Conservation (phyloP, 2,113 vertebrate species). For the Mastomys coucha region DNA sequence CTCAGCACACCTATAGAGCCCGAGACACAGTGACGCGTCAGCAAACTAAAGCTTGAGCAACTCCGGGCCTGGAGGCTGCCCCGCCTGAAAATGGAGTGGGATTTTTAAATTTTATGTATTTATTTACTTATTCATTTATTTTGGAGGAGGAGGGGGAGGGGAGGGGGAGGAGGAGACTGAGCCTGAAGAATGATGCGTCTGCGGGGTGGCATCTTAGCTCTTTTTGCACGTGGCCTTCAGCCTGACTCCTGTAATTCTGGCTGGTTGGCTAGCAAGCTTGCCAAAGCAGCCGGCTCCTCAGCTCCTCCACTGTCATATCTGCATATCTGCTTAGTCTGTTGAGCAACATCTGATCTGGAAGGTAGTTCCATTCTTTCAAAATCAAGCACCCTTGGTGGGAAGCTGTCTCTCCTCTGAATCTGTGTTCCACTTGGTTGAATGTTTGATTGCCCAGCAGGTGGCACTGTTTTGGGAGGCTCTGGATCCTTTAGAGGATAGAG, state of each 20-base stretch:
- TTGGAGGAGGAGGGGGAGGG: conserved; percentile 20
- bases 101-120: not conserved
- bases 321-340: not conserved
- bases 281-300: not conserved
- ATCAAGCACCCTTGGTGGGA: not conserved
- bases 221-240: conserved; percentile 43
- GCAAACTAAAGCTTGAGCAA: conserved; percentile 53
- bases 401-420: not conserved
- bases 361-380: conserved; percentile 32
- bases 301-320: not conserved
- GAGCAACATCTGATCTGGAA: conserved; percentile 37
- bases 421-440: not conserved
- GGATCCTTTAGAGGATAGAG: too few relatives aligned
- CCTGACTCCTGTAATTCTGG: not conserved
- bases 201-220: conserved; percentile 72
- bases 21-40: not conserved
- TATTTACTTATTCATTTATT: too few relatives aligned
- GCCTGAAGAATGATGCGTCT: conserved; percentile 56
- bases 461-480: not conserved
- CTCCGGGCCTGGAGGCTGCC: conserved; percentile 24
- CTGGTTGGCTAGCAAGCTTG: not conserved
- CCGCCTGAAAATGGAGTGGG: conserved; percentile 48
- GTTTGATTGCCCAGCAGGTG: not conserved
- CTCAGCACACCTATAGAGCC: not conserved
- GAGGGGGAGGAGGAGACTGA: too few relatives aligned